phyloP scores from a whole-genome alignment of 1,140 invertebrate species.

The Drosophila baimaii region DNA sequence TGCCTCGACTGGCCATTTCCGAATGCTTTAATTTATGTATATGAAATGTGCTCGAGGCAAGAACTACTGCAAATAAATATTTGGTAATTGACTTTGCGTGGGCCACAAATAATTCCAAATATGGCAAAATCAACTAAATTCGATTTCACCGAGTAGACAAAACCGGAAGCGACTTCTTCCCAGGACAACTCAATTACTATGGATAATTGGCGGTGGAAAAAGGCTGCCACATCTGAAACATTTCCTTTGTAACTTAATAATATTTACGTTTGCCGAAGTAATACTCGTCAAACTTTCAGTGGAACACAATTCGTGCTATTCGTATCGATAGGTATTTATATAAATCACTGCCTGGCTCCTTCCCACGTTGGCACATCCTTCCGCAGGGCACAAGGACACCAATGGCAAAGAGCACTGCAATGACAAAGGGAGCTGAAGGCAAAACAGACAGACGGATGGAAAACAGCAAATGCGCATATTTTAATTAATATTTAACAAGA shows the following conservation, averaged over 20 bases:
- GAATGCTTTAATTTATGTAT: not conserved
- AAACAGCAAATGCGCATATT: slow-evolving; percentile 52
- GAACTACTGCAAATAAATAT: not conserved
- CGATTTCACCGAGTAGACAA: not conserved
- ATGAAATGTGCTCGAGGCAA: not conserved
- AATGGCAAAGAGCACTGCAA: slow-evolving; percentile 1
- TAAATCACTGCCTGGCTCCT: not conserved
- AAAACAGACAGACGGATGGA: slow-evolving; percentile 18
- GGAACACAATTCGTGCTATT: no score
- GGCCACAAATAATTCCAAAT: not conserved
- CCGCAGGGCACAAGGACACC: not conserved
- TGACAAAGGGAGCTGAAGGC: slow-evolving; percentile 8
- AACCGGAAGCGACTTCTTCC: not conserved
- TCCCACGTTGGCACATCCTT: not conserved
- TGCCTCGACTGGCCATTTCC: not conserved
- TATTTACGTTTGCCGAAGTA: not conserved
- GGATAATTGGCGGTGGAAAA: not conserved
- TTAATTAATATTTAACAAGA: slow-evolving; percentile 78
- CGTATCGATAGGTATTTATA: not conserved
- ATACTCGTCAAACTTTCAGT: not conserved
- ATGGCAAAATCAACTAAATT: not conserved
- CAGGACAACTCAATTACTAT: not conserved
- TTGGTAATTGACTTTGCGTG: slow-evolving; percentile 9
- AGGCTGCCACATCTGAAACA: not conserved
- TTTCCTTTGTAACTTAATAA: not conserved